These are phyloP conservation scores for Rostratula benghalensis DNA, from an alignment of 2,113 vertebrate genomes.

Conservation along the genomic window DNA sequence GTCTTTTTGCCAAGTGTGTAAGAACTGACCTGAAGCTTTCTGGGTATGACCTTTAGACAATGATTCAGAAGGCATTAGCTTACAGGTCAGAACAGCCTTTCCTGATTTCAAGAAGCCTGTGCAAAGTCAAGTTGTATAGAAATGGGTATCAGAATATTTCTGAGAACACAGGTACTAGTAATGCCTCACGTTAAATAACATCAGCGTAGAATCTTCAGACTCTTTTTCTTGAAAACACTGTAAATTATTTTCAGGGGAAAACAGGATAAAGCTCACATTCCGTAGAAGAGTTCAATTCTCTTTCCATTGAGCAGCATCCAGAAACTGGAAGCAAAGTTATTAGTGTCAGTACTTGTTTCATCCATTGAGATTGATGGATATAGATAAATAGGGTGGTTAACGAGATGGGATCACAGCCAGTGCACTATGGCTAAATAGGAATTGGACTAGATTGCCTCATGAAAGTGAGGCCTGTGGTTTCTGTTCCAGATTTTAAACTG, in stretches of 20 bases:
- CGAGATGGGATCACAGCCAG: slow-evolving; percentile 19
- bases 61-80: background rate
- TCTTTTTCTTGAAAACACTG: background rate
- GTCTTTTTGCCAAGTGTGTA: background rate
- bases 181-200: background rate
- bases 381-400: slow-evolving; percentile 47
- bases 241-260: background rate
- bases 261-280: background rate
- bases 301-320: background rate
- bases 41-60: background rate
- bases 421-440: background rate
- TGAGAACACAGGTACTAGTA: background rate
- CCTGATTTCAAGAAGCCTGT: background rate
- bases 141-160: background rate
- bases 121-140: background rate
- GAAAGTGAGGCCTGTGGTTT: slow-evolving; percentile 5
- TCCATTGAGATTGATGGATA: slow-evolving; percentile 4
- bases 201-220: background rate
- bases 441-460: slow-evolving; percentile 10
- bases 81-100: background rate
- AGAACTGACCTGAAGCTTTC: background rate
- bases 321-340: slow-evolving; percentile 20
- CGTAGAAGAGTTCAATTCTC: background rate
- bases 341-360: slow-evolving; percentile 35
- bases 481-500: slow-evolving; percentile 4